These are phyloP conservation scores for Neoascia interrupta DNA, from an alignment of 2,888 invertebrate genomes.

Conservation along the genomic window DNA sequence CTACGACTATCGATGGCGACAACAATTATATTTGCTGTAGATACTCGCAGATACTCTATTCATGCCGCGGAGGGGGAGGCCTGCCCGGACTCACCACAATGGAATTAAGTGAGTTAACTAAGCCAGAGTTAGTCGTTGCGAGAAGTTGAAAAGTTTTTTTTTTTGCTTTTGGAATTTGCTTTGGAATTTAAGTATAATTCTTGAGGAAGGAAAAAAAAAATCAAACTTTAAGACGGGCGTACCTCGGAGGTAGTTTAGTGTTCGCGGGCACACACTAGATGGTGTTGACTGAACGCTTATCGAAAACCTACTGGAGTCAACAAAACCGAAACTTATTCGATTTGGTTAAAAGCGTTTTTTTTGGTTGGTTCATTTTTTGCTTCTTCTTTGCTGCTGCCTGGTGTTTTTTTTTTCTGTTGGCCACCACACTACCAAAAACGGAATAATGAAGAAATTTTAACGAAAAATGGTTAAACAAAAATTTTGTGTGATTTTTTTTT, in stretches of 20 bases:
- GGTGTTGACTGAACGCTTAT: slow-evolving; percentile 68
- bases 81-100: slow-evolving; percentile 30
- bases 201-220: slow-evolving; percentile 7
- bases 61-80: slow-evolving; percentile 18
- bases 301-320: slow-evolving; percentile 68
- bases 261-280: slow-evolving; percentile 45
- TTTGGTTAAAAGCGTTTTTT: slow-evolving; percentile 45
- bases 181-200: too few relatives aligned
- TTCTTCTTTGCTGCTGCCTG: slow-evolving; percentile 33
- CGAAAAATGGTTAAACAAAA: slow-evolving; percentile 47
- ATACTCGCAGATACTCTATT: slow-evolving; percentile 38
- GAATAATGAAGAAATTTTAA: slow-evolving; percentile 53
- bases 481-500: slow-evolving; percentile 23
- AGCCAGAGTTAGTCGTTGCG: slow-evolving; percentile 30
- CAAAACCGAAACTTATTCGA: slow-evolving; percentile 58
- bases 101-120: slow-evolving; percentile 37
- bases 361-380: too few relatives aligned
- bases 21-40: slow-evolving; percentile 43
- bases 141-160: slow-evolving; percentile 12
- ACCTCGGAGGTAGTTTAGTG: slow-evolving; percentile 22
- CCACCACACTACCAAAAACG: slow-evolving; percentile 15
- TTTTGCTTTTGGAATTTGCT: slow-evolving; percentile 21
- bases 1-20: slow-evolving; percentile 52
- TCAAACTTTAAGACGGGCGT: slow-evolving; percentile 11
- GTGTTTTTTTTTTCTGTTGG: slow-evolving; percentile 21